Conservation (phyloP, 1,140 invertebrate species). For the Panulirus ornatus region DNA sequence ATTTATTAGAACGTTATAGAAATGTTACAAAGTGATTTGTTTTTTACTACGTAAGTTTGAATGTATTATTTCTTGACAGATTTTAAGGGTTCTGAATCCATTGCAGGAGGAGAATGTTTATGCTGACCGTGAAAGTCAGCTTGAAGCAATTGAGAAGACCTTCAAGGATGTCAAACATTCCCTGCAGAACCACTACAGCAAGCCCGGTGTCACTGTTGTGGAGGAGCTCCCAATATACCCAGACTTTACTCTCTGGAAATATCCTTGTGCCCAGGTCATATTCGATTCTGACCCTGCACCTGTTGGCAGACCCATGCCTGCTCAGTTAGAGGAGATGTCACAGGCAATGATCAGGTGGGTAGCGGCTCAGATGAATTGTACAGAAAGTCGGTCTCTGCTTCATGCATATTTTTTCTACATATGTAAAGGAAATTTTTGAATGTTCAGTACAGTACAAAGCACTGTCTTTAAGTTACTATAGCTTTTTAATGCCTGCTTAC, state of each 20-base stretch:
- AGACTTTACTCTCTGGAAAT: slow-evolving; percentile 97
- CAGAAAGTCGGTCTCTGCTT: too few species aligned
- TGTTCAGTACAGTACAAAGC: too few species aligned
- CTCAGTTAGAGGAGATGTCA: slow-evolving; percentile 97
- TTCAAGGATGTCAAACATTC: slow-evolving; percentile 94
- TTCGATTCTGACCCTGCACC: slow-evolving; percentile 98
- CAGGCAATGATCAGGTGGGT: slow-evolving; percentile 96
- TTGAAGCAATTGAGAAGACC: slow-evolving; percentile 98
- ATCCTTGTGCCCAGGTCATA: slow-evolving; percentile 98
- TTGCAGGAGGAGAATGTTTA: slow-evolving; percentile 92
- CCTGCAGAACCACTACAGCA: slow-evolving; percentile 96
- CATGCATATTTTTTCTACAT: too few species aligned
- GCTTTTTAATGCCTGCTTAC: too few species aligned
- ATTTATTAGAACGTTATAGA: too few species aligned
- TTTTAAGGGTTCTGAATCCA: too few species aligned
- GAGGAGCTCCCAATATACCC: slow-evolving; percentile 94
- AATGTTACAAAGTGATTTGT: too few species aligned
- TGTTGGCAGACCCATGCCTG: slow-evolving; percentile 87
- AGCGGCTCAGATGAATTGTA: too few species aligned
- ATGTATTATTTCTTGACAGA: too few species aligned
- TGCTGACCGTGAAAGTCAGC: slow-evolving; percentile 98
- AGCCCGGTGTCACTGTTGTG: slow-evolving; percentile 94
- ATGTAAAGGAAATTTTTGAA: too few species aligned
- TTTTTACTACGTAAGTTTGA: too few species aligned
- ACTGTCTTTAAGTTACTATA: too few species aligned